These are phyloP conservation scores for Bombus difficillimus DNA, from an alignment of 1,140 invertebrate genomes.

Conservation along the genomic window DNA sequence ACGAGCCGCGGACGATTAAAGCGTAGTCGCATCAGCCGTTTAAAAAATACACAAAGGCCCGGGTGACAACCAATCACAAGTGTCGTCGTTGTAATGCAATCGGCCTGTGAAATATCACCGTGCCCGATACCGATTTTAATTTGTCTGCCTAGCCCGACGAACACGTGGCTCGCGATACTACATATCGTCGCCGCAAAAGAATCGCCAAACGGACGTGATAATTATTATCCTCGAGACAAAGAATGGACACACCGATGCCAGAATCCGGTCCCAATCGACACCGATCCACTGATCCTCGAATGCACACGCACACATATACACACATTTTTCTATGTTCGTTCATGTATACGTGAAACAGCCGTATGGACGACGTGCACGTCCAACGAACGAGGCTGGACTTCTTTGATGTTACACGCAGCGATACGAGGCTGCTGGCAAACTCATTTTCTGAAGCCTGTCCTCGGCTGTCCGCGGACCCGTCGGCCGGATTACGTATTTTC, in stretches of 20 bases:
- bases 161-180: conserved; percentile 21
- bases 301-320: not conserved
- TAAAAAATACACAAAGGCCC: conserved; percentile 52
- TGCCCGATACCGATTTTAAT: conserved; percentile 63
- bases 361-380: conserved; percentile 37
- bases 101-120: conserved; percentile 50
- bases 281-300: conserved; percentile 13
- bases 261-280: conserved; percentile 56
- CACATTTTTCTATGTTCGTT: not conserved
- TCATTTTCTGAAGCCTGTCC: conserved; percentile 71
- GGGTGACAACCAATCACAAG: conserved; percentile 52
- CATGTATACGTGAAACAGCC: not conserved
- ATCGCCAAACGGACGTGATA: conserved; percentile 73
- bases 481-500: conserved; percentile 70
- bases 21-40: not conserved
- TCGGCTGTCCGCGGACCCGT: conserved; percentile 68
- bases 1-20: not conserved
- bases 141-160: conserved; percentile 40
- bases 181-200: conserved; percentile 50
- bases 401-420: conserved; percentile 67
- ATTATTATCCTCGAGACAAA: conserved; percentile 74
- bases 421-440: conserved; percentile 53
- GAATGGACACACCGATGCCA: conserved; percentile 61
- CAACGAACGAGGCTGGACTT: conserved; percentile 38
- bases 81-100: conserved; percentile 57